phyloP scores from a whole-genome alignment of 2,113 vertebrate genomes.

The Xenus cinereus region DNA sequence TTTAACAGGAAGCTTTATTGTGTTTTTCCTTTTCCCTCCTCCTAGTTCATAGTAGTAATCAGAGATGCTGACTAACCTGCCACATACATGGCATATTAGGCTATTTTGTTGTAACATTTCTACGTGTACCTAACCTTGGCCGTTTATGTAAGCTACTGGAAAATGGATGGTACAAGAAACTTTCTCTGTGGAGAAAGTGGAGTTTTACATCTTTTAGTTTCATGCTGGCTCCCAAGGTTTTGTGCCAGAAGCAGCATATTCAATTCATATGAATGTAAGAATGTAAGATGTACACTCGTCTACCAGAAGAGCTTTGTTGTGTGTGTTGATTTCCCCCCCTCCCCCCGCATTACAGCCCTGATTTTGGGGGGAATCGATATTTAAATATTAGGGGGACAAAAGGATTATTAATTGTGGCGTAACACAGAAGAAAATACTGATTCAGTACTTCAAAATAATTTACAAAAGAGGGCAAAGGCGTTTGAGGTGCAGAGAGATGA shows the following conservation, averaged over 20 bases:
- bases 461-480: neutral
- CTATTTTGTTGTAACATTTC: neutral
- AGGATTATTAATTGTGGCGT: neutral
- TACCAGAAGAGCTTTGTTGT: neutral
- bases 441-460: neutral
- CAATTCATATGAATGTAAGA: fast-evolving
- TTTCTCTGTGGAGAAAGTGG: neutral
- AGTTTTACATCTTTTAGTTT: neutral
- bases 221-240: neutral
- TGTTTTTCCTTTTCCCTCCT: neutral
- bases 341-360: neutral
- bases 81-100: neutral
- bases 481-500: neutral
- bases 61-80: neutral
- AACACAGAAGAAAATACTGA: neutral
- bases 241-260: neutral
- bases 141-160: neutral
- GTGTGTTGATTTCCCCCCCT: neutral
- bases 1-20: neutral
- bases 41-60: neutral
- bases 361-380: neutral
- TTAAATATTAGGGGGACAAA: neutral
- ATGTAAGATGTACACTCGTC: fast-evolving
- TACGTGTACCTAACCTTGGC: neutral
- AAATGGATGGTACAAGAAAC: neutral